Evolutionary conservation across 2,888 invertebrate genomes (phyloP).

Genomic region (Lutraria lutraria): DNA sequence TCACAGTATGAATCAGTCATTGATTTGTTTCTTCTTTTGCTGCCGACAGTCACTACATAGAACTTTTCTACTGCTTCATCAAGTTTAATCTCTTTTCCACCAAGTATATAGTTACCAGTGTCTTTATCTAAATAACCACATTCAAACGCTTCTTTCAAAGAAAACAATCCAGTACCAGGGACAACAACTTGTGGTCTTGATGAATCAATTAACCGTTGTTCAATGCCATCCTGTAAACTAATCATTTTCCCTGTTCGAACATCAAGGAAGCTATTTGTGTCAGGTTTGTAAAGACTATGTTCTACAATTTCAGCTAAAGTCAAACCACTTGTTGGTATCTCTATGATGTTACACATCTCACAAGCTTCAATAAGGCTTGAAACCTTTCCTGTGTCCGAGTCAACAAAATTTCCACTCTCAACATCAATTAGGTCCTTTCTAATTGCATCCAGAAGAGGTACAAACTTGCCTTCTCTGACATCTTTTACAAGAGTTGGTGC

Average conservation of each 20-base stretch:
- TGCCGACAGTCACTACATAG: conserved; percentile 88
- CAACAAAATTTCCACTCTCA: conserved; percentile 68
- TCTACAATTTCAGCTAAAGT: conserved; percentile 80
- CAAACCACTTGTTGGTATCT: conserved; percentile 78
- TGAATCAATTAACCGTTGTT: conserved; percentile 90
- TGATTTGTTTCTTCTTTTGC: conserved; percentile 61
- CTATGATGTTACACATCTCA: conserved; percentile 79
- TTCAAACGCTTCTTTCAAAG: conserved; percentile 91
- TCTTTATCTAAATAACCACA: conserved; percentile 90
- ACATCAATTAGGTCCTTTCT: conserved; percentile 74
- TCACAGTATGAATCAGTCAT: conserved; percentile 57
- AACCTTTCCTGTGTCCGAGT: conserved; percentile 70
- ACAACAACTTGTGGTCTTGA: conserved; percentile 74
- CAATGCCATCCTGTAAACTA: conserved; percentile 93
- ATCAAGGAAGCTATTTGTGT: conserved; percentile 77
- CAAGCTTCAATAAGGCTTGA: conserved; percentile 77
- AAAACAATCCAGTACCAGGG: conserved; percentile 86
- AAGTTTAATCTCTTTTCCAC: conserved; percentile 92
- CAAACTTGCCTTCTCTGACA: conserved; percentile 91
- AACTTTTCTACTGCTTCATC: conserved; percentile 96
- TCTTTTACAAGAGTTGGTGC: conserved; percentile 89
- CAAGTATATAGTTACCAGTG: conserved; percentile 90
- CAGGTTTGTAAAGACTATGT: conserved; percentile 76
- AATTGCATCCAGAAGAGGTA: conserved; percentile 90
- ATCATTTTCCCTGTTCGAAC: conserved; percentile 93